Evolutionary conservation across 2,797 vertebrate genomes (phyloP).

Genomic region (Menidia menidia): DNA sequence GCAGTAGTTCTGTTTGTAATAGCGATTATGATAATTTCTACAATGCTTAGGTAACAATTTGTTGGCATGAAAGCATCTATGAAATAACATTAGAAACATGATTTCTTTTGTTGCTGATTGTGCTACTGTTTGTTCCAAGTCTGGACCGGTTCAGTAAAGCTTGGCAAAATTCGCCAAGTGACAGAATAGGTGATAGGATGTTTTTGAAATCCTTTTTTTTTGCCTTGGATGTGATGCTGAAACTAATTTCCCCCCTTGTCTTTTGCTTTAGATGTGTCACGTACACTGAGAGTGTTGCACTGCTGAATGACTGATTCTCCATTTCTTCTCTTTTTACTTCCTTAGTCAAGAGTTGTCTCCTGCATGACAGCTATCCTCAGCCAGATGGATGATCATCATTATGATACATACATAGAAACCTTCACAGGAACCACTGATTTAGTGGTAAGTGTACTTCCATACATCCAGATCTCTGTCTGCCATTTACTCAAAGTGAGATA

Average conservation of each 20-base stretch:
- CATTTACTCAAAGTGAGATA: not conserved
- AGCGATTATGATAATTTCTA: constrained; percentile 46
- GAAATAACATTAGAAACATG: constrained; percentile 9
- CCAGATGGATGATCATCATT: constrained; percentile 95
- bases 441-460: constrained; percentile 85
- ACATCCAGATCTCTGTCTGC: not conserved
- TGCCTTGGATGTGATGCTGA: not conserved
- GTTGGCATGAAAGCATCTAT: constrained; percentile 15
- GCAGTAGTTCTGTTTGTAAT: constrained; percentile 37
- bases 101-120: constrained; percentile 10
- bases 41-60: constrained; percentile 4
- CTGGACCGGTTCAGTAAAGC: not conserved
- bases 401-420: constrained; percentile 92
- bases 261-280: constrained; percentile 27
- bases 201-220: constrained; percentile 8
- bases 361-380: constrained; percentile 97
- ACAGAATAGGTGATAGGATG: constrained; percentile 9
- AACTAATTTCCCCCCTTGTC: not conserved
- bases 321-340: constrained; percentile 11
- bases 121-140: not conserved
- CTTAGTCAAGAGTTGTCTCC: constrained; percentile 93
- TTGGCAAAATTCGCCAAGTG: constrained; percentile 20
- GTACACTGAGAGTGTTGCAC: constrained; percentile 28
- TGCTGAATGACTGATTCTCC: not conserved
- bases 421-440: constrained; percentile 89